Conservation (phyloP, 2,113 vertebrate genomes). For the Crotalus helleri region DNA sequence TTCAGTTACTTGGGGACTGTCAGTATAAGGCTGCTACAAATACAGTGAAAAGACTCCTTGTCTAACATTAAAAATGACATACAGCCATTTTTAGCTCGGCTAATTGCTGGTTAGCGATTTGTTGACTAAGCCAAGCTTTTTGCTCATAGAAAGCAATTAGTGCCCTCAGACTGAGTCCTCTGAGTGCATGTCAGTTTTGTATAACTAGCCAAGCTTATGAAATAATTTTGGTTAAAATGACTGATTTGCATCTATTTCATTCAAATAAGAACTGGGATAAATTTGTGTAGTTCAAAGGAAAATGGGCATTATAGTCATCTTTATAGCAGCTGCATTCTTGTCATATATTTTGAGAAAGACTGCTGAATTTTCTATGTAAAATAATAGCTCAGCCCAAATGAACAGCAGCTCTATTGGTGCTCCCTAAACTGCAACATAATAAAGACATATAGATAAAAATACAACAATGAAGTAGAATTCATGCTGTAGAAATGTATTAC, state of each 20-base stretch:
- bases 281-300: neutral
- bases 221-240: neutral
- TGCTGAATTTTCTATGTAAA: neutral
- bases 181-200: neutral
- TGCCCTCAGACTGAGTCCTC: neutral
- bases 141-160: neutral
- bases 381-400: neutral
- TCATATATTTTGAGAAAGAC: neutral
- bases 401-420: neutral
- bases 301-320: neutral
- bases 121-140: neutral
- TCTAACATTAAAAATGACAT: neutral
- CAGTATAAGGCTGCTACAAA: neutral
- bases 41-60: neutral
- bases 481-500: neutral
- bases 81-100: neutral
- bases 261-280: neutral
- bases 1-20: neutral
- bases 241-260: neutral
- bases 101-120: neutral
- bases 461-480: neutral
- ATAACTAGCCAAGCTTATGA: neutral
- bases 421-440: neutral
- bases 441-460: neutral
- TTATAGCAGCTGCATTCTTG: neutral